Percentiles rank a stretch among this genome's conserved stretches.
Conservation (phyloP, 2,113 vertebrate genomes). For the Chaenogobius annularis region DNA sequence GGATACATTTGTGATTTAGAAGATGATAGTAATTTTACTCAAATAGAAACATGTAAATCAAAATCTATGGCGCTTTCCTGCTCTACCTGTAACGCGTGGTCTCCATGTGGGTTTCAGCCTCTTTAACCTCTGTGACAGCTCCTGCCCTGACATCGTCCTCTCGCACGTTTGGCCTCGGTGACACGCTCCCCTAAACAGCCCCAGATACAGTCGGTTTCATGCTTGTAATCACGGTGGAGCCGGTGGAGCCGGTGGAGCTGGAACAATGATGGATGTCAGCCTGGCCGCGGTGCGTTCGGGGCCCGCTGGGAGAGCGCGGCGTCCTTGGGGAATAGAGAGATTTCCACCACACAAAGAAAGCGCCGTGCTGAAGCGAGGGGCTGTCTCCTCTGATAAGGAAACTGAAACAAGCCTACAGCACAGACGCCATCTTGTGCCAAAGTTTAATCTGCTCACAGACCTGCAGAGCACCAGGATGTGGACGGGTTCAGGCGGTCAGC, state of each 20-base stretch:
- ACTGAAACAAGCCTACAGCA: constrained; percentile 43
- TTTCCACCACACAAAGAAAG: not conserved
- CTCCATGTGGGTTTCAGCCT: not conserved
- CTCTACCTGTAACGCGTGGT: too few relatives aligned
- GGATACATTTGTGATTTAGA: too few relatives aligned
- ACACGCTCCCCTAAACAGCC: not conserved
- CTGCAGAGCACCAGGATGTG: constrained; percentile 40
- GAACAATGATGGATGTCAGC: constrained; percentile 64
- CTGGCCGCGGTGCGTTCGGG: constrained; percentile 41
- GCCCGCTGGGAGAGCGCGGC: constrained; percentile 35
- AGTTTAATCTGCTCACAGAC: constrained; percentile 37
- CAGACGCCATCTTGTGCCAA: constrained; percentile 54
- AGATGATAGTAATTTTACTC: too few relatives aligned
- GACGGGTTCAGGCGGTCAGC: constrained; percentile 11
- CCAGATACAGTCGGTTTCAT: not conserved
- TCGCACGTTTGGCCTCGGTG: too few relatives aligned
- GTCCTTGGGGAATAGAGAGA: constrained; percentile 30
- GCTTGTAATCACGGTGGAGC: constrained; percentile 1
- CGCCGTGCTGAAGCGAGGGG: constrained; percentile 8
- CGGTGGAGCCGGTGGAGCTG: constrained; percentile 18
- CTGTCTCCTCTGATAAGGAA: constrained; percentile 60
- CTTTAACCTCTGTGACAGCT: not conserved
- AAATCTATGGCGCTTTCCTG: too few relatives aligned
- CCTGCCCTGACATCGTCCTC: too few relatives aligned
- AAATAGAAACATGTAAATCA: too few relatives aligned